Base-by-base conservation (phyloP, 2,888 invertebrate genomes). In the Cephalotes varians region DNA sequence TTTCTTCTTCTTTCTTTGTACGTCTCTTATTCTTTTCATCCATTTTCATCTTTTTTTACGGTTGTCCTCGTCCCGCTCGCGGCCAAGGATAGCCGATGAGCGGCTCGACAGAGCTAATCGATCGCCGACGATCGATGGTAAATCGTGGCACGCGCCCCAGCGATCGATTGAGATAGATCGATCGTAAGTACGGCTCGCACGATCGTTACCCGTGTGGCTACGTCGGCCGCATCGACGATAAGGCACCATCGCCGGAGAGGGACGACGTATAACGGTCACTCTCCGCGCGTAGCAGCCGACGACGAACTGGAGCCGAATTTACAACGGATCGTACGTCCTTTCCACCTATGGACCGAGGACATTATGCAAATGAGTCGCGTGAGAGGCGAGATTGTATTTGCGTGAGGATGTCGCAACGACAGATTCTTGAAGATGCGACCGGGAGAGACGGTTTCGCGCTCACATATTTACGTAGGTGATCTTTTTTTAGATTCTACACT, bases 81-180 rank as follows among this genome's bases (percentile, higher is more conserved):
- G 31, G 21, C 64, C 80, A 79, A 79, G 73, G 65, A 77, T 77
- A 51, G 31, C 69, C 47, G 44, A 62, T 51, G 77, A 82, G 49
- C 58, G 58, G 64, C 76, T 73, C 56, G 71, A 65, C 87, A 64
- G 58, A 21, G 28, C 56, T 81, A 81, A 88, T 89, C 89, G 87
- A 89, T 85, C 60, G 64, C 54, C 56, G 31, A 62, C 83, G 81
- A 87, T 88, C 88, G 87, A 85, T 83, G 81, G 84, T 81, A 84
- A 88, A 83, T 88, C 88, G 83, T 60, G 88, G 83, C 84, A 82
- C 88, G 86, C 84, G 86, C 82, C 81, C 54, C 67, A n/a, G 15
- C 87, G 82, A 84, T 87, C 87, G 85, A 84, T 82, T 69, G 77
- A 69, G 56, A 67, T 77, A 31, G 67, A 84, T 86, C 86, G 84